Evolutionary conservation across 2,888 invertebrate species (phyloP), one percentile per base, ranked within the genome.

Genomic region (Synergus laeviventris): DNA sequence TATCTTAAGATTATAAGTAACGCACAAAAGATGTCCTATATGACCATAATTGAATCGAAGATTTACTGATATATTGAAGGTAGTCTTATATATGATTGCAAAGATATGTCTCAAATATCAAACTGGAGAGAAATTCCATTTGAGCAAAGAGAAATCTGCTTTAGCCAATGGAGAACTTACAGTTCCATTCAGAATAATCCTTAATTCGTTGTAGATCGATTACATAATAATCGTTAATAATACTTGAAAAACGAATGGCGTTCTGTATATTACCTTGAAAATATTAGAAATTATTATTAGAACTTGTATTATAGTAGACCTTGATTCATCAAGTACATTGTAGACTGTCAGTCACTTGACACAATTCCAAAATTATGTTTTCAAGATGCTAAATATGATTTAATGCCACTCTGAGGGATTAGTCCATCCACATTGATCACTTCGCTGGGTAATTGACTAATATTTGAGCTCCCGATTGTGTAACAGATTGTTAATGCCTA

Each of bases 71-170:
- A 5, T 18, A 64, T 21, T 64, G 39, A 18, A 64, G 9, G n/a
- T 16, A 45, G 14, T 45, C 4, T 14, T 14, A 31, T 31, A 24
- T 24, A 61, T 61, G 59, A 59, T 21, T 59, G 12, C 59, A 4
- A 24, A 59, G 21, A 21, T 14, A 60, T 18, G 38, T 62, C 36
- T 61, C 61, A 61, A 61, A 61, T 61, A 61, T 16, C 61, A 61
- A 61, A 61, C 38, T 36, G 14, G 61, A 38, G 61, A 61, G 61
- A 61, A 61, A 61, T 62, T 39, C 62, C 62, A 11, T 18, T 38
- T 38, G 38, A 39, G 38, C 36, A 38, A 38, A 62, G 38, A n/a
- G 62, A 64, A 64, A 39, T 64, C 64, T 5, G 16, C 31, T 61
- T 61, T n/a, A 18, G 42, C 64, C 14, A 61, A 61, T 42, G 42